Conservation (phyloP, 2,888 invertebrate genomes). For the Cephus runcator region DNA sequence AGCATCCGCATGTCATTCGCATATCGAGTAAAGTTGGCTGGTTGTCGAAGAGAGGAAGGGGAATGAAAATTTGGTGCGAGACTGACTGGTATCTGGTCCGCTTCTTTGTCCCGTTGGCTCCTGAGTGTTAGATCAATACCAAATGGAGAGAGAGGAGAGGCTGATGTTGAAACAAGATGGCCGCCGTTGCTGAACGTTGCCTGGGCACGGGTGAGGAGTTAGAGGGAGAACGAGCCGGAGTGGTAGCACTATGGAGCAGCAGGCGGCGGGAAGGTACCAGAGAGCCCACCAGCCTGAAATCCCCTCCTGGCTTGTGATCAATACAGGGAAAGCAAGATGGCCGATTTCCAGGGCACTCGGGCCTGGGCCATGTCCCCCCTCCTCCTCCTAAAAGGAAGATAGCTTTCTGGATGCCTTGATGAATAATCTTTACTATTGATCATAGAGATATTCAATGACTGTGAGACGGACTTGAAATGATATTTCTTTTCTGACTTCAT, state of each 20-base stretch:
- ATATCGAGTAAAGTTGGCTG: neutral
- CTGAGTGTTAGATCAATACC: conserved; percentile 56
- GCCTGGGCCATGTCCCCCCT: conserved; percentile 56
- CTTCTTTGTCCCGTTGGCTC: conserved; percentile 42
- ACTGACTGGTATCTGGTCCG: neutral
- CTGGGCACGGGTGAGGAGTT: conserved; percentile 32
- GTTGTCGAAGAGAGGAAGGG: neutral
- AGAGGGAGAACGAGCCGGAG: conserved; percentile 27
- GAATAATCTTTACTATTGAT: neutral
- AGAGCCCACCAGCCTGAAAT: conserved; percentile 13
- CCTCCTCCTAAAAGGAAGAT: neutral
- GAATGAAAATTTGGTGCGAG: neutral
- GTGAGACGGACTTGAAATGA: neutral
- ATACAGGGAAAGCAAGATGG: conserved; percentile 66
- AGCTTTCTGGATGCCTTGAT: neutral
- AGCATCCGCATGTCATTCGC: neutral
- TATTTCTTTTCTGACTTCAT: neutral
- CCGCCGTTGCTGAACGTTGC: conserved; percentile 47
- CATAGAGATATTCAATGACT: neutral
- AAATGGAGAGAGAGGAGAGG: conserved; percentile 45
- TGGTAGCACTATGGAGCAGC: conserved; percentile 39
- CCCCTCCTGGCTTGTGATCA: conserved; percentile 54
- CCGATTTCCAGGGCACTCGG: conserved; percentile 60
- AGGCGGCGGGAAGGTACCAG: conserved; percentile 10
- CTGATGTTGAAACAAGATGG: conserved; percentile 63